Evolutionary conservation across 1,140 invertebrate species (phyloP).

Genomic region (Tyrophagus putrescentiae): DNA sequence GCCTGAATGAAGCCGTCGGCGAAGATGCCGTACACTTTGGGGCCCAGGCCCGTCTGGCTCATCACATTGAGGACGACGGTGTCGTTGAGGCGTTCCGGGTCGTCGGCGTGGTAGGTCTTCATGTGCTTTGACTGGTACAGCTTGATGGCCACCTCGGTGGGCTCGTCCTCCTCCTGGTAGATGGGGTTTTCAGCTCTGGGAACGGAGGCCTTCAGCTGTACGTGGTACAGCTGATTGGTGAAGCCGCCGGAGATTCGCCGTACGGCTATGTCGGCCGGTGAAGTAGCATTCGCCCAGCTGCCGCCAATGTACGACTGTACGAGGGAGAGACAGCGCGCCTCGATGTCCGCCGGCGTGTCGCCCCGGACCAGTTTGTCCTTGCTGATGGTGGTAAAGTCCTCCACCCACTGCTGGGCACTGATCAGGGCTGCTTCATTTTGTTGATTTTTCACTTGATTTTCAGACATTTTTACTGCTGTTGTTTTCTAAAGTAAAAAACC

Average conservation of each 20-base stretch:
- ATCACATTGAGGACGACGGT: not conserved
- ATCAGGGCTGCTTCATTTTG: too few relatives aligned
- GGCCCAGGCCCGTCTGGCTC: not conserved
- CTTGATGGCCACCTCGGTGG: not conserved
- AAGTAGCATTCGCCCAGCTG: not conserved
- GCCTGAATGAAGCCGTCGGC: not conserved
- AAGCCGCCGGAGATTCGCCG: not conserved
- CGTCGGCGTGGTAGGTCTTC: not conserved
- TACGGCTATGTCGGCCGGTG: not conserved
- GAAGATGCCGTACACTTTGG: not conserved
- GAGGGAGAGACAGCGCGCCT: not conserved
- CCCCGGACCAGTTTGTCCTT: not conserved
- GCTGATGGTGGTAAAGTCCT: too few relatives aligned
- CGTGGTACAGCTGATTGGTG: conserved; percentile 6
- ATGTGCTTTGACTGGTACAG: not conserved
- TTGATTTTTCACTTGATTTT: too few relatives aligned
- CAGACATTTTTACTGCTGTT: too few relatives aligned
- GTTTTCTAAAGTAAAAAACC: too few relatives aligned
- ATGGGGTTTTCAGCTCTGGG: too few relatives aligned
- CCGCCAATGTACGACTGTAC: not conserved
- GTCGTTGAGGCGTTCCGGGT: not conserved
- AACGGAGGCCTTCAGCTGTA: too few relatives aligned
- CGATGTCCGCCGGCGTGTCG: not conserved
- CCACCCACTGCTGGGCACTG: too few relatives aligned
- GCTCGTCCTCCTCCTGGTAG: too few relatives aligned